Evolutionary conservation across 2,797 vertebrate species (phyloP).

Genomic region (Astyanax mexicanus): DNA sequence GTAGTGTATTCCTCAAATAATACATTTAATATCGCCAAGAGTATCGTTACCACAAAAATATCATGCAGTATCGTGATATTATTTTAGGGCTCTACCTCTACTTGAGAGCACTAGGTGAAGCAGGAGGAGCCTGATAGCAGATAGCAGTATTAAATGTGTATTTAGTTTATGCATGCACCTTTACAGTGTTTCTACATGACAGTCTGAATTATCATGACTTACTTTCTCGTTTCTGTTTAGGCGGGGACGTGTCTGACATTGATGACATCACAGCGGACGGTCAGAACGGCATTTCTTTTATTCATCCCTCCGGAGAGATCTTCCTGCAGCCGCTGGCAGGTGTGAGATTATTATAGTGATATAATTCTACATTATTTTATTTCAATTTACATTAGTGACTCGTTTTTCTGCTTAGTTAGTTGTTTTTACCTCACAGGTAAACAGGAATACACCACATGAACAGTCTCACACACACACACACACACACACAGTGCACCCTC

Average conservation of each 20-base stretch:
- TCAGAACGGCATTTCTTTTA: conserved; percentile 88
- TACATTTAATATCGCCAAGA: too few relatives aligned
- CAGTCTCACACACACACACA: neutral
- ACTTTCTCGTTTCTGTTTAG: conserved; percentile 54
- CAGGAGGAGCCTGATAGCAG: too few relatives aligned
- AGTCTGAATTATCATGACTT: neutral
- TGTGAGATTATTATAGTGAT: conserved; percentile 54
- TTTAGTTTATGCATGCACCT: too few relatives aligned
- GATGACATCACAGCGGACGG: conserved; percentile 87
- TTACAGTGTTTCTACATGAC: neutral
- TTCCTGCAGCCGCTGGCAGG: conserved; percentile 91
- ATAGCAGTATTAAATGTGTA: too few relatives aligned
- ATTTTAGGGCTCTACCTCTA: too few relatives aligned
- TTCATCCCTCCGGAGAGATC: conserved; percentile 88
- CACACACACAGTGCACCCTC: neutral
- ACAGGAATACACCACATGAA: neutral
- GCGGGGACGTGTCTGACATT: conserved; percentile 81
- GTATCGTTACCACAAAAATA: too few relatives aligned
- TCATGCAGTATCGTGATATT: too few relatives aligned
- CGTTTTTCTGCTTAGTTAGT: neutral
- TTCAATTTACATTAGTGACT: neutral
- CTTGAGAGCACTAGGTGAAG: too few relatives aligned
- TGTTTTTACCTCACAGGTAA: neutral
- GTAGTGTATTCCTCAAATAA: too few relatives aligned
- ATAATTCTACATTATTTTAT: neutral